These are phyloP conservation scores for Daubentonia madagascariensis DNA, from an alignment of 2,113 vertebrate species.

Conservation along the genomic window DNA sequence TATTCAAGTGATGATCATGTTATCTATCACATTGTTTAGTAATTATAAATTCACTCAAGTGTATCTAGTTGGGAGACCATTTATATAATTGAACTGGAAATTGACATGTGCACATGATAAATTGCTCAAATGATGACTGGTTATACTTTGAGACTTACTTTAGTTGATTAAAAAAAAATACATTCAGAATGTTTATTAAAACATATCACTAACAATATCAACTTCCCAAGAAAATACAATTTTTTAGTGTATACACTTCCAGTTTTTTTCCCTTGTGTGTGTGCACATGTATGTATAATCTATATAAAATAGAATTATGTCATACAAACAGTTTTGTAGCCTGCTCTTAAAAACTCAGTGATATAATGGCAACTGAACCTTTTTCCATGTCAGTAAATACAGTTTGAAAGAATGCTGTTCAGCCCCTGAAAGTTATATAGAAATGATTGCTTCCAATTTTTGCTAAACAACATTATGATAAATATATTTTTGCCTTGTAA, in stretches of 20 bases:
- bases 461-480: background rate
- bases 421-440: background rate
- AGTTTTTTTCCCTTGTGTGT: background rate
- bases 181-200: constrained; percentile 12
- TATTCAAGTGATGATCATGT: background rate
- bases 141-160: constrained; percentile 13
- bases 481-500: background rate
- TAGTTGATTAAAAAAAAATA: background rate
- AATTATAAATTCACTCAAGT: background rate
- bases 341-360: background rate
- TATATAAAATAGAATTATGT: background rate
- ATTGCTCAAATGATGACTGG: background rate
- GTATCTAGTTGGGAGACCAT: background rate
- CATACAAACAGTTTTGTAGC: background rate
- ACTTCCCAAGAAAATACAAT: background rate
- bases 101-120: background rate
- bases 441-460: background rate
- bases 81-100: background rate
- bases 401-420: background rate
- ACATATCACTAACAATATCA: background rate
- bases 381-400: background rate
- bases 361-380: background rate
- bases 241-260: background rate
- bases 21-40: background rate
- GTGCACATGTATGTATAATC: background rate